Conservation (phyloP, 2,888 invertebrate genomes). For the Hirtodrosophila trivittata region DNA sequence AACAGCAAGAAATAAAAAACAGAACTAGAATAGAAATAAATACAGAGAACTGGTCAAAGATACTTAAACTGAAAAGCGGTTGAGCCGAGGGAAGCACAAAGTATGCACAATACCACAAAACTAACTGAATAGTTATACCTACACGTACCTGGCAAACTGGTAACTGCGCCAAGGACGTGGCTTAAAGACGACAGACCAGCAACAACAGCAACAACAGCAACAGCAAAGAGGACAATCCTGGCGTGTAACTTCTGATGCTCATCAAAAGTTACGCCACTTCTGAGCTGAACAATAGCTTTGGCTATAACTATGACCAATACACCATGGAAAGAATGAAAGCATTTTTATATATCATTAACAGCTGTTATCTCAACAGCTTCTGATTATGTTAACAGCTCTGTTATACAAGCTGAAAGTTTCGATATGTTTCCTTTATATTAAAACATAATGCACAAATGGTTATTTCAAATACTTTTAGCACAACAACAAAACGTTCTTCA, state of each 20-base stretch:
- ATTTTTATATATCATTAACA: not conserved
- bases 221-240: constrained; percentile 12
- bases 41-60: constrained; percentile 16
- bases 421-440: no score
- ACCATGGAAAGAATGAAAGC: not conserved
- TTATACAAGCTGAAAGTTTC: no score
- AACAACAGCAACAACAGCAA: constrained; percentile 14
- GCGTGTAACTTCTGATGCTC: constrained; percentile 41
- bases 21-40: constrained; percentile 8
- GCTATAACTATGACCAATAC: not conserved
- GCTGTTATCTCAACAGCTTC: not conserved
- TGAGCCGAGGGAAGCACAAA: not conserved
- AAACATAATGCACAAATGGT: no score
- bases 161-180: constrained; percentile 28
- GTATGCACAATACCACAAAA: constrained; percentile 7
- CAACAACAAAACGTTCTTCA: no score
- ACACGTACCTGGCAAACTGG: constrained; percentile 9
- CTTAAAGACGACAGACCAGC: constrained; percentile 13
- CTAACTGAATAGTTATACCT: constrained; percentile 16
- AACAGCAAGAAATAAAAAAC: constrained; percentile 1
- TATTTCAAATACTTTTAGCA: no score
- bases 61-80: constrained; percentile 4
- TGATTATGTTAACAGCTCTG: no score
- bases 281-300: constrained; percentile 19
- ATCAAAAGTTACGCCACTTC: constrained; percentile 49